Evolutionary conservation across 2,888 invertebrate species (phyloP).

Genomic region (Athalia rosae): DNA sequence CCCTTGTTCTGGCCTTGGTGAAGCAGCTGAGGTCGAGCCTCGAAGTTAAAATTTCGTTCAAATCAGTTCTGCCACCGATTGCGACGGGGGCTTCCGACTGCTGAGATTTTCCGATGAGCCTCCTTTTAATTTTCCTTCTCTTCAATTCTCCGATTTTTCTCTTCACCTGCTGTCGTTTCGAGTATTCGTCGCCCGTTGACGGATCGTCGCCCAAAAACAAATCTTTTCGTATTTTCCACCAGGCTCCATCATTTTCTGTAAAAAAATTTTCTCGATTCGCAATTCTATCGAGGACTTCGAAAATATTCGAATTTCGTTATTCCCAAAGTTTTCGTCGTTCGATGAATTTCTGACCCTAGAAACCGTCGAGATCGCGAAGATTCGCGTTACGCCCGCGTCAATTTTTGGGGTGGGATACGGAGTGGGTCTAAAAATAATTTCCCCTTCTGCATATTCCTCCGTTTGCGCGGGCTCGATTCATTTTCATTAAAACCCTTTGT

Average conservation of each 20-base stretch:
- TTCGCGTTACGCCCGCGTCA: too few relatives aligned
- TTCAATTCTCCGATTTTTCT: conserved; percentile 57
- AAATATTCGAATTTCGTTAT: too few relatives aligned
- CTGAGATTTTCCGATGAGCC: conserved; percentile 51
- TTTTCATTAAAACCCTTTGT: background rate
- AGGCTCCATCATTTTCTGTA: background rate
- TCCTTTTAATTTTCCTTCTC: conserved; percentile 54
- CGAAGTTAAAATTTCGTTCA: conserved; percentile 64
- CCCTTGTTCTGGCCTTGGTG: conserved; percentile 59
- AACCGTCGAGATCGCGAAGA: too few relatives aligned
- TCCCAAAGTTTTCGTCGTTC: too few relatives aligned
- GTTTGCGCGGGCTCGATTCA: too few relatives aligned
- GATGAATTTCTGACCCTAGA: too few relatives aligned
- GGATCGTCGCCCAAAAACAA: conserved; percentile 61
- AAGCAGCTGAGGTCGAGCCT: conserved; percentile 64
- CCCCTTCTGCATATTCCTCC: too few relatives aligned
- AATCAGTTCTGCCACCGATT: conserved; percentile 49
- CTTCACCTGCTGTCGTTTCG: conserved; percentile 50
- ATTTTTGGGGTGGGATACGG: too few relatives aligned
- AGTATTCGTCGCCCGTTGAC: conserved; percentile 35
- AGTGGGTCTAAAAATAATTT: too few relatives aligned
- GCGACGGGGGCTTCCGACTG: conserved; percentile 51
- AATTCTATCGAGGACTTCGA: background rate
- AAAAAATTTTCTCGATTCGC: background rate
- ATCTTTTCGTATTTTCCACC: conserved; percentile 53